A percentile compares a stretch with the other conserved stretches of the same genome.
Conservation (phyloP, 2,888 invertebrate genomes). For the Synergus umbraculus region DNA sequence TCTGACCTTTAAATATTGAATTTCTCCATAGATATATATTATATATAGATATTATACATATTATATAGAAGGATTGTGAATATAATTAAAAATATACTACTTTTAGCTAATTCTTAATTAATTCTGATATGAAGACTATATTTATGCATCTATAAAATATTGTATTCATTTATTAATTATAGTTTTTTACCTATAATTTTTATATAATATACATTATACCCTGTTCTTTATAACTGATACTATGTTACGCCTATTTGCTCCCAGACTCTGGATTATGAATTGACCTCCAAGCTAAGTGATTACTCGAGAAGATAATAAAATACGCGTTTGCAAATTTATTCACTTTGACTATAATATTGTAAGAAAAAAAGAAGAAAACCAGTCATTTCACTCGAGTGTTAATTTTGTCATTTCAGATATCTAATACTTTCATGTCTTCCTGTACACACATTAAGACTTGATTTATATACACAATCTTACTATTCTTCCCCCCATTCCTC, state of each 20-base stretch:
- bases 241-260: slow-evolving; percentile 11
- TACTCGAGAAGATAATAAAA: slow-evolving; percentile 33
- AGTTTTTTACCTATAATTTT: not conserved
- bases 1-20: not conserved
- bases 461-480: slow-evolving; percentile 5
- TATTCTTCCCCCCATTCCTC: not conserved
- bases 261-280: slow-evolving; percentile 29
- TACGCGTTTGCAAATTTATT: slow-evolving; percentile 27
- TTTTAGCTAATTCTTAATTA: not conserved
- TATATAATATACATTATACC: not conserved
- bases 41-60: too few relatives aligned
- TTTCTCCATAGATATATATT: not conserved
- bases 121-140: not conserved
- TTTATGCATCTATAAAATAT: not conserved
- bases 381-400: not conserved
- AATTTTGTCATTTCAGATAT: not conserved
- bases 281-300: slow-evolving; percentile 31
- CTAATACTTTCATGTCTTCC: not conserved
- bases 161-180: not conserved
- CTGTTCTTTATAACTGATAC: not conserved
- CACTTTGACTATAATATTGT: not conserved
- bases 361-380: not conserved
- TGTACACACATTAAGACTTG: not conserved
- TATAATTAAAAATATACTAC: not conserved
- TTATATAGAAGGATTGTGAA: not conserved